These are phyloP conservation scores for Henricia sp. DNA, from an alignment of 53 echinoderm and acorn worm species.

Conservation along the genomic window DNA sequence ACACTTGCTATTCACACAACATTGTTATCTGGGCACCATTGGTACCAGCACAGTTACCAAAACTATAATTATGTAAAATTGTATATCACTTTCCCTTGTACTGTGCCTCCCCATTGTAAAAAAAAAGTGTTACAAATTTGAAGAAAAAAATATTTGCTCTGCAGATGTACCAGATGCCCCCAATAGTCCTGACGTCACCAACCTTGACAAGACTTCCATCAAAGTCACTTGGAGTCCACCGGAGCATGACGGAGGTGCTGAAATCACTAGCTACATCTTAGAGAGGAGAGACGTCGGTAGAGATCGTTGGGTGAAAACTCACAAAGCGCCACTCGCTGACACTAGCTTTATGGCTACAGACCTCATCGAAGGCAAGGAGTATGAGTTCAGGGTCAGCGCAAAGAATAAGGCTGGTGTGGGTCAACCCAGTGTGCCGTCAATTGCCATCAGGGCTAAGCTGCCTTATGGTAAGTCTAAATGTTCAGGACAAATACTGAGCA, in stretches of 20 bases:
- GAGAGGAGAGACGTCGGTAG: conserved; percentile 81
- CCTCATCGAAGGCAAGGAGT: conserved; percentile 73
- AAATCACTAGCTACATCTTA: conserved; percentile 83
- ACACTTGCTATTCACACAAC: no score
- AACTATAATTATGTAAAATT: no score
- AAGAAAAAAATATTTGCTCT: no score
- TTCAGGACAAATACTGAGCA: no score
- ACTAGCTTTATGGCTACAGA: conserved; percentile 66
- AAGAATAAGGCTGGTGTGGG: conserved; percentile 84
- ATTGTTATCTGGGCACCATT: no score
- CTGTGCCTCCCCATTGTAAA: no score
- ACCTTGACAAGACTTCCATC: conserved; percentile 81
- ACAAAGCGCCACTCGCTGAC: conserved; percentile 65
- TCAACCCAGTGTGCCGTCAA: conserved; percentile 84
- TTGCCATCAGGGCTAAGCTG: conserved; percentile 78
- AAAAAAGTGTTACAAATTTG: no score
- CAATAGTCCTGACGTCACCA: conserved; percentile 77
- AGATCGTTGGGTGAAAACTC: conserved; percentile 79
- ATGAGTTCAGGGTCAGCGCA: conserved; percentile 82
- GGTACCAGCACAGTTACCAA: no score
- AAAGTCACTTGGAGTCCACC: conserved; percentile 84
- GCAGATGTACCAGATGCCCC: conserved; percentile 86
- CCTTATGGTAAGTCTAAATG: conserved; percentile 81
- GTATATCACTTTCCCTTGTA: no score
- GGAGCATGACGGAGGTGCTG: conserved; percentile 78